Base-by-base conservation (phyloP, 2,888 invertebrate species). In the Cryptus armator region DNA sequence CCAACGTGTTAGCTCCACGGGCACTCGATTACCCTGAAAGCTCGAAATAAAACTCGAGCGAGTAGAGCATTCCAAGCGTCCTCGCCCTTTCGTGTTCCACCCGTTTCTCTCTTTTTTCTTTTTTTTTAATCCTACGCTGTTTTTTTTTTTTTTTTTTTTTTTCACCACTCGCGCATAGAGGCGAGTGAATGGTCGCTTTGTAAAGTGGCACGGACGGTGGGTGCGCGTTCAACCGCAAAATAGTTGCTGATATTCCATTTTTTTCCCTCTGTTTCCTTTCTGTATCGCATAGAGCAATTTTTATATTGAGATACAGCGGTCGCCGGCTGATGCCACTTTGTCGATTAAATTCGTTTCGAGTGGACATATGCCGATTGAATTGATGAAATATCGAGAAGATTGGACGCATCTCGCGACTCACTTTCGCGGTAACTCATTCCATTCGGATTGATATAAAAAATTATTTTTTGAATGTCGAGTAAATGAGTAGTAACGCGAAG, bases 71-170 rank as follows among this genome's bases (percentile, higher is more conserved):
- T 70, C 71, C 46, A 51, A 37, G 75, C 53, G 59, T 86, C 87
- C 88, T 85, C 83, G 86, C 86, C 86, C 86, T 88, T 83, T 84
- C 87, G 84, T 59, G 56, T 68, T 72, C 48, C 32, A 67, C 16
- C n/a, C 66, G 48, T 76, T 19, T 44, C 24, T 59, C 67, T 67
- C 46, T 56, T 16, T 59, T 44, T 9, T 64, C 71, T 76, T 67
- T 16, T 32, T 59, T 79, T 79, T 64, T 3, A 32, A 71, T 32
- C 32, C 37, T 46, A 53, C 53, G 53, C 51, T 9, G 37, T 37
- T 71, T 71, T 72, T 43, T 51, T 24, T 72, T 29, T 6, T 4
- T 37, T 70, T 70, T n/a, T n/a, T n/a, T n/a, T 72, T 43, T 51
- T 24, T 72, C 16, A 9, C 24, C 53, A 70, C 19, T 43, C 70